phyloP scores from a whole-genome alignment of 2,113 vertebrate species.

The Rhegmatorhina hoffmannsi region DNA sequence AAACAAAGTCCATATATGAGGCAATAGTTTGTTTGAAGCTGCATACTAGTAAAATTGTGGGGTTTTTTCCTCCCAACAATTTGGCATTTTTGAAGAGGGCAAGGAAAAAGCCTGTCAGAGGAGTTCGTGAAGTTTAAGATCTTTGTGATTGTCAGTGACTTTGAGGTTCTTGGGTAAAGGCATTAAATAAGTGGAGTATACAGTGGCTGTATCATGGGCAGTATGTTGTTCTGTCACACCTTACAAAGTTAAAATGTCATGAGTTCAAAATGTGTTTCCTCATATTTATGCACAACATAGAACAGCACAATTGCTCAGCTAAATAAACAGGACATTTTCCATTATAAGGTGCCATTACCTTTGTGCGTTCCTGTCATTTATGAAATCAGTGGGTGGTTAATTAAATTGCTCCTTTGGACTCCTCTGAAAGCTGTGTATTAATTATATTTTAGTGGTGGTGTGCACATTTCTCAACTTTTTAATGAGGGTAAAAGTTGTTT shows the following conservation, averaged over 20 bases:
- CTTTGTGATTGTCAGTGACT: neutral
- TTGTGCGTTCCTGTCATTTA: constrained; percentile 61
- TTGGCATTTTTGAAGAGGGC: neutral
- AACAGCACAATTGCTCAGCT: constrained; percentile 27
- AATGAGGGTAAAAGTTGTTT: constrained; percentile 38
- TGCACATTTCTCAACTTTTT: constrained; percentile 41
- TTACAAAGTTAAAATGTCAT: neutral
- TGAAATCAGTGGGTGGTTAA: constrained; percentile 58
- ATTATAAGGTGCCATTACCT: constrained; percentile 62
- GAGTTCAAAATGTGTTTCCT: neutral
- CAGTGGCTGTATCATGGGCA: neutral
- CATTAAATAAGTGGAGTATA: neutral
- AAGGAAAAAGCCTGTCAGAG: neutral
- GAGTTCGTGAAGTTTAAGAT: neutral
- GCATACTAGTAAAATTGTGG: neutral
- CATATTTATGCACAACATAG: constrained; percentile 7
- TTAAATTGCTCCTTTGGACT: constrained; percentile 65
- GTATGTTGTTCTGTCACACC: neutral
- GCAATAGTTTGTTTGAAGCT: neutral
- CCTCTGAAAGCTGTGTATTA: constrained; percentile 45
- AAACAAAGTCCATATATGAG: neutral
- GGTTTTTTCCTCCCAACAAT: neutral
- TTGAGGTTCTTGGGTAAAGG: neutral
- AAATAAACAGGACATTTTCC: constrained; percentile 57
- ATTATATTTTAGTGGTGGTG: constrained; percentile 43